These are phyloP conservation scores for Parotia lawesii DNA, from an alignment of 2,113 vertebrate genomes.

Conservation along the genomic window DNA sequence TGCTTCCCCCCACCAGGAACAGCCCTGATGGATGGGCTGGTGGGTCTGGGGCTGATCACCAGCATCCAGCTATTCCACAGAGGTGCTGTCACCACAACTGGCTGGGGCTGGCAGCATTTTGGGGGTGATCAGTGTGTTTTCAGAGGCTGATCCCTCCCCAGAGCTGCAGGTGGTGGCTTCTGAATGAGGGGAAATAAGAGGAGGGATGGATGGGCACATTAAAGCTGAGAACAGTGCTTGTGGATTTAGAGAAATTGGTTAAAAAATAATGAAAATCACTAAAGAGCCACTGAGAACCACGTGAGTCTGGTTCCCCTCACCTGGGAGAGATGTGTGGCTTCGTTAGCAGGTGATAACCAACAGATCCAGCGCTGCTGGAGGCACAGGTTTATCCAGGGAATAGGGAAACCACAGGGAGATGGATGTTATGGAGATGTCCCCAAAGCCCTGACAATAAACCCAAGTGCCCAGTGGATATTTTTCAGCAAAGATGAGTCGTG, in stretches of 20 bases:
- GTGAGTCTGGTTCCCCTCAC: rapidly evolving
- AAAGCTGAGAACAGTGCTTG: not conserved
- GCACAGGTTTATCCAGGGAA: not conserved
- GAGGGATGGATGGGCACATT: not conserved
- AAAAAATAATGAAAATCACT: not conserved
- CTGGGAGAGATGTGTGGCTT: not conserved
- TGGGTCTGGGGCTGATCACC: not conserved
- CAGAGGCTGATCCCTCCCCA: not conserved
- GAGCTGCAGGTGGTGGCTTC: rapidly evolving
- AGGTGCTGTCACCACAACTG: rapidly evolving
- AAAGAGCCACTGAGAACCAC: not conserved
- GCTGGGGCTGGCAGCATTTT: not conserved
- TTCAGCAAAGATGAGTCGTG: not conserved
- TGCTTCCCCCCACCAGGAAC: not conserved
- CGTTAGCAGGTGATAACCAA: rapidly evolving
- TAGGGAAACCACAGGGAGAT: not conserved
- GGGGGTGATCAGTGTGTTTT: not conserved
- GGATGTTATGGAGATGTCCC: not conserved
- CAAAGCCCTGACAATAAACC: not conserved
- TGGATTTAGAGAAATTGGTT: not conserved
- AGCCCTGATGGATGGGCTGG: not conserved
- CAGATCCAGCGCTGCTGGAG: not conserved
- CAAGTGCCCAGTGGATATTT: not conserved
- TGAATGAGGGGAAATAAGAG: not conserved
- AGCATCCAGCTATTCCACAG: not conserved